Evolutionary conservation across 2,113 vertebrate genomes (phyloP).

Genomic region (Hoplias malabaricus): DNA sequence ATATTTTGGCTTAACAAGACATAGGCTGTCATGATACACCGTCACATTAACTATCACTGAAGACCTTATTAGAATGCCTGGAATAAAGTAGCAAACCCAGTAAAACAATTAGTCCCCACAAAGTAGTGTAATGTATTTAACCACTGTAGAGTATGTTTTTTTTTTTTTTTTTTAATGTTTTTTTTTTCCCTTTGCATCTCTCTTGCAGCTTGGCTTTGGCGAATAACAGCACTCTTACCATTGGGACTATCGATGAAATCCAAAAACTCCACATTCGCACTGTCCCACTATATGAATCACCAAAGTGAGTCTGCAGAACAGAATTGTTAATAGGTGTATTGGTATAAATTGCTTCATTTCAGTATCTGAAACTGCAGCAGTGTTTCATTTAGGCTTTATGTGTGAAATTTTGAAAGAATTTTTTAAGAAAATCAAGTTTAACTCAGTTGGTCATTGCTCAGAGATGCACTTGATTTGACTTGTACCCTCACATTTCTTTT

Average conservation of each 20-base stretch:
- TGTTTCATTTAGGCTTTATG: neutral
- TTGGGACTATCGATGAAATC: constrained; percentile 97
- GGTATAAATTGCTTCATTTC: neutral
- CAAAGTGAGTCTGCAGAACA: constrained; percentile 77
- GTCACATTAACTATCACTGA: too few species aligned
- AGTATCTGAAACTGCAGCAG: neutral
- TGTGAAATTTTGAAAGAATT: too few species aligned
- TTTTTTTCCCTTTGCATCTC: neutral
- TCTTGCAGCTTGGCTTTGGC: constrained; percentile 85
- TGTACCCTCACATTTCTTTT: neutral
- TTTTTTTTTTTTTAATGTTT: neutral
- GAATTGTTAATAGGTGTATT: neutral
- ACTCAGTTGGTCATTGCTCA: neutral
- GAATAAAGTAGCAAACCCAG: too few species aligned
- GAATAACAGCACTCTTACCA: constrained; percentile 98
- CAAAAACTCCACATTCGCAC: constrained; percentile 98
- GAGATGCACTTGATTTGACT: neutral
- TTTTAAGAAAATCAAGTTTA: too few species aligned
- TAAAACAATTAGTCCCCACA: too few species aligned
- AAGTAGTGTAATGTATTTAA: too few species aligned
- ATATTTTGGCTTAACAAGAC: too few species aligned
- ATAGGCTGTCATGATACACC: too few species aligned
- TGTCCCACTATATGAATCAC: constrained; percentile 92
- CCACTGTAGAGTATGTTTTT: too few species aligned
- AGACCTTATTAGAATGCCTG: too few species aligned